These are phyloP conservation scores for Gila robusta DNA, from an alignment of 2,797 vertebrate species.

Conservation along the genomic window DNA sequence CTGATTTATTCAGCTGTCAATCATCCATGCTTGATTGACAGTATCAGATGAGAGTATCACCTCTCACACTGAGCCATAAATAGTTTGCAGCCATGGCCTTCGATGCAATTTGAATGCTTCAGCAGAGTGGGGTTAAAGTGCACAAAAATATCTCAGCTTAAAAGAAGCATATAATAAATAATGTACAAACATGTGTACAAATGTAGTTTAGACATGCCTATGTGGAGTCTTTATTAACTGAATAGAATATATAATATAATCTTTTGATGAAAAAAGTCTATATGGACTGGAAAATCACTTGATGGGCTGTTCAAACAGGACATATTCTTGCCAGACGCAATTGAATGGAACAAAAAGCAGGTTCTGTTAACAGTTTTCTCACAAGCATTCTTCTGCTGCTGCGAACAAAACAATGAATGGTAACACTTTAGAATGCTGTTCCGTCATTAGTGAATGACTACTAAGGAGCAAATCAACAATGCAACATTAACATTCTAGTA, in stretches of 20 bases:
- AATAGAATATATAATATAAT: background rate
- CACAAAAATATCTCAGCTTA: constrained; percentile 23
- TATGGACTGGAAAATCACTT: background rate
- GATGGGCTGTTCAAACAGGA: background rate
- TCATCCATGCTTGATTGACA: constrained; percentile 42
- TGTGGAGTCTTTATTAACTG: background rate
- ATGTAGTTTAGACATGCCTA: background rate
- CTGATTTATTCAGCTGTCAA: constrained; percentile 31
- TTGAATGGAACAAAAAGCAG: background rate
- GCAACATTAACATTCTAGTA: too few relatives aligned
- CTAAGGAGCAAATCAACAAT: too few relatives aligned
- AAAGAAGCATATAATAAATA: background rate
- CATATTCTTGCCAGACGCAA: background rate
- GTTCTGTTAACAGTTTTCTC: background rate
- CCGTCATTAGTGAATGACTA: too few relatives aligned
- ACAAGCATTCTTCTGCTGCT: too few relatives aligned
- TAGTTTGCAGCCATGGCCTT: background rate
- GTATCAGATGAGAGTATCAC: constrained; percentile 26
- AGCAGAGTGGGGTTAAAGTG: constrained; percentile 3
- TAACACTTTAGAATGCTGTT: too few relatives aligned
- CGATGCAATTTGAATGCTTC: constrained; percentile 13
- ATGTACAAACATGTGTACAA: background rate
- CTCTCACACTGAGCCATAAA: constrained; percentile 5
- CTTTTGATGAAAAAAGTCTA: background rate
- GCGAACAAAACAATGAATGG: too few relatives aligned